Evolutionary conservation across 2,888 invertebrate genomes (phyloP), one percentile per base, ranked within the genome.

Genomic region (Drosophila percnosoma): DNA sequence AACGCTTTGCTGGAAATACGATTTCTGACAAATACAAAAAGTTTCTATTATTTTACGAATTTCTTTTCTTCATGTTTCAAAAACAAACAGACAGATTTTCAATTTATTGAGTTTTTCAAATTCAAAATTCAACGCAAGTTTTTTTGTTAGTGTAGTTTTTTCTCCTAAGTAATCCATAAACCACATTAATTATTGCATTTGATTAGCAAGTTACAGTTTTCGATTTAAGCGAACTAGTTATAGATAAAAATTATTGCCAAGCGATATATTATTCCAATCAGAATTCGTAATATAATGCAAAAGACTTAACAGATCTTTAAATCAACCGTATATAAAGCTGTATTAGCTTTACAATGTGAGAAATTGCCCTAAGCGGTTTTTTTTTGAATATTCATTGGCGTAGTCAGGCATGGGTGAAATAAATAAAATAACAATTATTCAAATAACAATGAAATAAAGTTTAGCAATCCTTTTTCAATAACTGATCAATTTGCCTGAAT

Each of bases 61-160:
- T 15, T 4, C 13, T 7, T 21, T 13, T 61, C 61, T n/a, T 58
- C 6, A 10, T 3, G 7, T n/a, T 7, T 21, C 21, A 45, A 0
- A 15, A 42, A 21, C 1, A 21, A 0, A 6, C 1, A 13, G 10
- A 33, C 11, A 0, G 1, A 21, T 21, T 42, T 11, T 21, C 1
- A 5, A 2, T 2, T 42, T n/a, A 42, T 13, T 0, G 3, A 4
- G 1, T 1, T 42, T 21, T 6, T 42, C 33, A 33, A 33, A 33
- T 33, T 6, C 6, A 0, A 6, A 0, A 36, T 36, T 15, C 15
- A 15, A 36, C 3, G 6, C 7, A 3, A 18, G 5, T 36, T 21
- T n/a, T 38, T 38, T 8, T 18, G 4, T 1, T 1, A 24, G 21
- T 45, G 45, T 24, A 45, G 0, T 7, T 45, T 7, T 7, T 7